Base-by-base conservation (phyloP, 2,113 vertebrate genomes). In the Oxyura jamaicensis region DNA sequence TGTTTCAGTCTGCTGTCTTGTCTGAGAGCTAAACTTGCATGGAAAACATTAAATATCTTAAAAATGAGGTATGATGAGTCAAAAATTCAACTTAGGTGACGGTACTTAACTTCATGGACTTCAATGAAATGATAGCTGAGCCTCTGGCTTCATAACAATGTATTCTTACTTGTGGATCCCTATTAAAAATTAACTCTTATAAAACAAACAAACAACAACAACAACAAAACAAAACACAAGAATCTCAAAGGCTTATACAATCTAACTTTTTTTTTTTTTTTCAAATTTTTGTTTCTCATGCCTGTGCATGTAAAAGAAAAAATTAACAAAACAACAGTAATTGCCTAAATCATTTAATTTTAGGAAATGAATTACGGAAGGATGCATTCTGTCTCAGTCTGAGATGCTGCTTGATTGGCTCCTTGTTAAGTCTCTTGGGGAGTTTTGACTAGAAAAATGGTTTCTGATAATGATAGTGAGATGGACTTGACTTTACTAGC, bases 261-360 rank as follows among this genome's bases (percentile, higher is more conserved):
- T 67, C 23, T 28, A 55, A 50, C 7, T 10, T 71, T 69, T 22
- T 13, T 59, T 60, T 48, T 58, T 59, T 53, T 28, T 46, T 48
- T 22, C 46, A 10, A 20, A n/a, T 31, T 25, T 73, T 10, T 66
- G 25, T 86, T 67, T 67, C 28, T 67, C 4, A 22, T 62, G 21
- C 48, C 0, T 1, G 19, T 31, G n/a, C 29, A 35, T 4, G 1
- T 62, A 26, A 55, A 62, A 5, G 2, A 62, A 55, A 62, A 48
- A 42, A 48, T 46, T 60, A 41, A 31, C 23, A 66, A 60, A 68
- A 4, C 42, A 3, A n/a, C 25, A 29, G 5, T 48, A 84, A 50
- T 19, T 83, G 16, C 31, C 5, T 63, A 31, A 50, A 67, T 23
- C 35, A 5, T 11, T 60, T 46, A 53, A 66, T 55, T 74, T 78